A percentile compares a stretch with the other conserved stretches of the same genome.
These are phyloP conservation scores for Leontopithecus rosalia DNA, from an alignment of 2,797 vertebrate species.

Conservation along the genomic window DNA sequence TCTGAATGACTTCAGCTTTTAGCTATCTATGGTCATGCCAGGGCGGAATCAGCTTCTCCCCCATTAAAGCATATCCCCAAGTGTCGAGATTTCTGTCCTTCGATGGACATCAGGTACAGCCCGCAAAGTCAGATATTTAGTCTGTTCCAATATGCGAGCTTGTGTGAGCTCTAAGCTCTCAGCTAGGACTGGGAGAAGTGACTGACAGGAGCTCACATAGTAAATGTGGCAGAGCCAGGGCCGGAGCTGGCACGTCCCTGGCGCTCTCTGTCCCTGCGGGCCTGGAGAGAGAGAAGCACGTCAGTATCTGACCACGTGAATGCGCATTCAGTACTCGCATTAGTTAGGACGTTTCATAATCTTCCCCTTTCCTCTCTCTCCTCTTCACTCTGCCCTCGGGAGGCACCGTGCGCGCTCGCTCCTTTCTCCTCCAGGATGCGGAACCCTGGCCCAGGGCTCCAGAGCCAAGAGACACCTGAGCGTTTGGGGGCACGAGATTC, in stretches of 20 bases:
- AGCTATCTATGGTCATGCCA: neutral
- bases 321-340: neutral
- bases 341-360: neutral
- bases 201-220: neutral
- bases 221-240: neutral
- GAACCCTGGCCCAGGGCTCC: neutral
- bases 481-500: too few species aligned
- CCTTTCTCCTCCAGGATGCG: neutral
- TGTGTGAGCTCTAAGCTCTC: neutral
- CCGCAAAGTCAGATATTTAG: neutral
- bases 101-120: neutral
- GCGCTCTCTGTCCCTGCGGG: rapidly evolving
- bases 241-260: neutral
- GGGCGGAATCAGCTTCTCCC: neutral
- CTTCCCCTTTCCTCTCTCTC: neutral
- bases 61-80: neutral
- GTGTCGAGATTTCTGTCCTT: neutral
- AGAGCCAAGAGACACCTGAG: neutral
- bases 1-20: neutral
- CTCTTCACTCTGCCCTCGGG: neutral
- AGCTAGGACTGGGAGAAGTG: neutral
- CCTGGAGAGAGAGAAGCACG: neutral
- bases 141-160: neutral
- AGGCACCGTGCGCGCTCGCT: neutral
- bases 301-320: neutral